phyloP scores from a whole-genome alignment of 2,113 vertebrate genomes.

The Accipiter cooperii region DNA sequence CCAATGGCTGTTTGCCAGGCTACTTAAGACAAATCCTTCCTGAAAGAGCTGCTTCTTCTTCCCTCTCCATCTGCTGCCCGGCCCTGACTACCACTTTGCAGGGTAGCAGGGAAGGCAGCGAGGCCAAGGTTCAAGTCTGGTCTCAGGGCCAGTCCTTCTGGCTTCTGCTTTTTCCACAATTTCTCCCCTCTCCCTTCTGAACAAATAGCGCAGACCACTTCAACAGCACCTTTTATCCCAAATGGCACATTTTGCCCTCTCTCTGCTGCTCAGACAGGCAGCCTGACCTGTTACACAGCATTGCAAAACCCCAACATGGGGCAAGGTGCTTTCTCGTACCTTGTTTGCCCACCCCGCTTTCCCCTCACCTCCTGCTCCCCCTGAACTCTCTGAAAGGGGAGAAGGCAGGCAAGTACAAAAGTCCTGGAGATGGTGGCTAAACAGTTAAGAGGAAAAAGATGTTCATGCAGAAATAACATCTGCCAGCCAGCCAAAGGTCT shows the following conservation, averaged over 20 bases:
- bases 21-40: background rate
- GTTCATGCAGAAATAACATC: background rate
- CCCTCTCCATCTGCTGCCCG: constrained; percentile 3
- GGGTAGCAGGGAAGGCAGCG: background rate
- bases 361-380: background rate
- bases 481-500: constrained; percentile 21
- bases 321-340: background rate
- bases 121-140: background rate
- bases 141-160: background rate
- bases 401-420: background rate
- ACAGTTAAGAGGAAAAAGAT: constrained; percentile 29
- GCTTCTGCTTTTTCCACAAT: background rate
- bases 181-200: background rate
- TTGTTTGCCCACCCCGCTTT: background rate
- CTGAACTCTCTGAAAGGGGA: background rate
- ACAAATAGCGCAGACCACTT: background rate
- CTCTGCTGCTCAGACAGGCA: background rate
- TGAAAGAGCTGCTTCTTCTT: background rate
- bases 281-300: background rate
- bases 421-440: background rate
- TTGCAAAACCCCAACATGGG: background rate
- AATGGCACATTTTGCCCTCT: background rate
- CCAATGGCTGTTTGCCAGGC: background rate
- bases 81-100: background rate
- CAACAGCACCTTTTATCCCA: background rate